Evolutionary conservation across 2,888 invertebrate genomes (phyloP).

Genomic region (Monoplex corrugatus): DNA sequence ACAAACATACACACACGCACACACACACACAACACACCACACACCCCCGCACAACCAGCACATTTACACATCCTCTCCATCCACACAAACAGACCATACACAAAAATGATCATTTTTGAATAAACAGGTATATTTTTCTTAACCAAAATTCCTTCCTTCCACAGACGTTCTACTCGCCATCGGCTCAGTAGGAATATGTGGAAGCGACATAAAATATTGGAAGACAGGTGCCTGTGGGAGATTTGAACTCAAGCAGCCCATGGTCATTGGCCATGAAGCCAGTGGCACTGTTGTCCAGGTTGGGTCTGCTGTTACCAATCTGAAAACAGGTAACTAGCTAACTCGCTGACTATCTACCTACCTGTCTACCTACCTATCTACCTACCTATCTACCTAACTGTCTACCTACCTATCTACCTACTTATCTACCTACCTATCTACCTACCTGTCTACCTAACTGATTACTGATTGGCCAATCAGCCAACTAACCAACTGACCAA

Average conservation of each 20-base stretch:
- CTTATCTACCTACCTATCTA: no score
- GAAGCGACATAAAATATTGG: slow-evolving; percentile 76
- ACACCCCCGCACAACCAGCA: neutral
- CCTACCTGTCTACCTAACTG: no score
- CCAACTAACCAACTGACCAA: no score
- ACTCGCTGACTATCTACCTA: no score
- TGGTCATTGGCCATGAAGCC: slow-evolving; percentile 74
- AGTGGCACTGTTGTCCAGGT: slow-evolving; percentile 68
- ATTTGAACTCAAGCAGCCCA: slow-evolving; percentile 65
- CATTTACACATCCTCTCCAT: neutral
- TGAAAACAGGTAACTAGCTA: slow-evolving; percentile 68
- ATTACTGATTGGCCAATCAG: no score
- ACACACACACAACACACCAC: neutral
- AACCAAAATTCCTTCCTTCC: neutral
- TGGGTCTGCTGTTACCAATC: slow-evolving; percentile 65
- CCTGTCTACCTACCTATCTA: no score
- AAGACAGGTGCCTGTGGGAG: slow-evolving; percentile 68
- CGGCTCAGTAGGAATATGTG: slow-evolving; percentile 70
- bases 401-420: no score
- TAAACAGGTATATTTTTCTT: neutral
- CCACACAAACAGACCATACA: neutral
- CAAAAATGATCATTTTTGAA: neutral
- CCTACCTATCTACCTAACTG: no score
- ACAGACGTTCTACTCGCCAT: slow-evolving; percentile 66
- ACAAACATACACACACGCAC: neutral